Percentiles rank a stretch among this genome's conserved stretches.
These are phyloP conservation scores for Scaptomyza parva DNA, from an alignment of 2,888 invertebrate genomes.

Conservation along the genomic window DNA sequence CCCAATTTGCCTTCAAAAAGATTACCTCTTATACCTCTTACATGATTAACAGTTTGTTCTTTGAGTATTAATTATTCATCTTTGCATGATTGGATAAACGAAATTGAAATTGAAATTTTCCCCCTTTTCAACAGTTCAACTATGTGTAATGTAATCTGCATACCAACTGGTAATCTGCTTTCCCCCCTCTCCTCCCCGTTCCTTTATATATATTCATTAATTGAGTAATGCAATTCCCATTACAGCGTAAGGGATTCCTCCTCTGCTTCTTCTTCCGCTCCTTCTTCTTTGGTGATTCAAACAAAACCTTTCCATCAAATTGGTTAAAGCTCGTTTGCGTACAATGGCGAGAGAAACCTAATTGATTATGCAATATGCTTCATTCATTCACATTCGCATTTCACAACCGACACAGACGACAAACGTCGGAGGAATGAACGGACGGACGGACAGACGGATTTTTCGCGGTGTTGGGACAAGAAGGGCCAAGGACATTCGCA, in stretches of 20 bases:
- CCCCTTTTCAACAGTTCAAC: neutral
- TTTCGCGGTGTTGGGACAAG: no score
- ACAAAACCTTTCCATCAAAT: conserved; percentile 7
- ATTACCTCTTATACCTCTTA: no score
- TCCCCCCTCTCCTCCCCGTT: neutral
- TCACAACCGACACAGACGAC: neutral
- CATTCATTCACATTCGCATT: conserved; percentile 25
- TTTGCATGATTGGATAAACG: no score
- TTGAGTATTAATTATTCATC: no score
- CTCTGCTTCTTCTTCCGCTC: no score
- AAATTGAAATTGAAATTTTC: no score
- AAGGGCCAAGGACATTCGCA: neutral
- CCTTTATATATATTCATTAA: conserved; percentile 8
- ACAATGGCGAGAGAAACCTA: conserved; percentile 27
- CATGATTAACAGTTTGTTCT: no score
- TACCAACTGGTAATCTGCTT: conserved; percentile 1
- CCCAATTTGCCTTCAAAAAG: no score
- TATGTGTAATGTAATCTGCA: neutral
- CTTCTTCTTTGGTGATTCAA: neutral
- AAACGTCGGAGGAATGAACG: no score
- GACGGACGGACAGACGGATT: no score
- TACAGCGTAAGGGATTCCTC: conserved; percentile 4
- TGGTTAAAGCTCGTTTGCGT: conserved; percentile 10
- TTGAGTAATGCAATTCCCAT: conserved; percentile 18
- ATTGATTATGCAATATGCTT: conserved; percentile 56